Evolutionary conservation across 2,797 vertebrate species (phyloP).

Genomic region (Hydrocynus forskahlii): DNA sequence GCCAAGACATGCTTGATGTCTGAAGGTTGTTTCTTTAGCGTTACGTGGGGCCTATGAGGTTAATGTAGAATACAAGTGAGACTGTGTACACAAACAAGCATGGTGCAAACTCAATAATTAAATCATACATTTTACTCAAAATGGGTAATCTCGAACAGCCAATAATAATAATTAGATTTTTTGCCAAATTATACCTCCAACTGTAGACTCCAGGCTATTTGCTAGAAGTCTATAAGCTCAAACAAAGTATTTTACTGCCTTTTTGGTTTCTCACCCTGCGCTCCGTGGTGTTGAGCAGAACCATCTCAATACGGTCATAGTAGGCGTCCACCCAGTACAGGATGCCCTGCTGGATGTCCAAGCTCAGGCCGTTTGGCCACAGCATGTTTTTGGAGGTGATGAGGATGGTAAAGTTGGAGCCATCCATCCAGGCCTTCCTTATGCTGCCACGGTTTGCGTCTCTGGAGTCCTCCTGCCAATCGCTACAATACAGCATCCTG

Average conservation of each 20-base stretch:
- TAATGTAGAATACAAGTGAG: no score
- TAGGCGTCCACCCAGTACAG: slow-evolving; percentile 98
- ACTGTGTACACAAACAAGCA: no score
- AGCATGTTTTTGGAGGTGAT: slow-evolving; percentile 95
- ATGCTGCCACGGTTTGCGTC: slow-evolving; percentile 96
- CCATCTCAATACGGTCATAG: slow-evolving; percentile 95
- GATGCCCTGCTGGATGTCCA: slow-evolving; percentile 90
- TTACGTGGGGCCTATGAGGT: no score
- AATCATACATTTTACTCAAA: no score
- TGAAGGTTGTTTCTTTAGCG: no score
- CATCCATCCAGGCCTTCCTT: slow-evolving; percentile 97
- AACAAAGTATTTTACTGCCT: no score
- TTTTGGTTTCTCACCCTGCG: slow-evolving; percentile 78
- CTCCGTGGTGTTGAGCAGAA: slow-evolving; percentile 89
- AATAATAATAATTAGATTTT: no score
- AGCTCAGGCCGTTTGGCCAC: slow-evolving; percentile 95
- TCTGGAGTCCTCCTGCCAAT: slow-evolving; percentile 98
- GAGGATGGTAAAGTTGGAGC: slow-evolving; percentile 90
- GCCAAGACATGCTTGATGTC: no score
- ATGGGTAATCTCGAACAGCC: no score
- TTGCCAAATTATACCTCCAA: background rate
- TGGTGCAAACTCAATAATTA: no score
- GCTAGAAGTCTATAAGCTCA: background rate
- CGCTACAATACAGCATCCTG: slow-evolving; percentile 99
- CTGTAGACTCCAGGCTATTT: background rate